Evolutionary conservation across 2,113 vertebrate genomes (phyloP), one percentile per base, ranked within the genome.

Genomic region (Lutjanus erythropterus): DNA sequence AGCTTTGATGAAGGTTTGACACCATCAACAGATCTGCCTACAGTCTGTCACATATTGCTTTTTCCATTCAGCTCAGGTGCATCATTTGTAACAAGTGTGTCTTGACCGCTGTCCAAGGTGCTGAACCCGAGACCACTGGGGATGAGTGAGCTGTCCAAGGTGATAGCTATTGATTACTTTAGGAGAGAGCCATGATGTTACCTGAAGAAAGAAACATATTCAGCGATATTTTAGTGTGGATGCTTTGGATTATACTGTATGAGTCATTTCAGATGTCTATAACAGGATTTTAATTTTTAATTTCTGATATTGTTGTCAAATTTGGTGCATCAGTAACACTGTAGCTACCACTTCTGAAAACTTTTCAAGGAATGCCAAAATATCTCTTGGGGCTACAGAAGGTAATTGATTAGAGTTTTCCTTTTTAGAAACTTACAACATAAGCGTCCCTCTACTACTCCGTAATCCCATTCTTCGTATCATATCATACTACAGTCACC

Each of bases 101-200:
- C 66, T n/a, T 29, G 9, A 12, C 68, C 29, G 62, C 82, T 89
- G 76, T 87, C 85, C 85, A 80, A 64, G 82, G 85, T 89, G 72
- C 88, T 89, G 85, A 89, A 65, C 35, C 44, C 4, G 65, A 62
- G 71, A 75, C 75, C 82, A 75, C 70, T 29, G 12, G 52, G 69
- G 44, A 62, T 1, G 31, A 1, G 6, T 66, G 58, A 50, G 58
- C 65, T 42, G 52, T 67, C 47, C 3, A 29, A 78, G 41, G 37
- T 52, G 27, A 76, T 2, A 3, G 23, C 52, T 46, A 44, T 47
- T 49, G 23, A 9, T 67, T 39, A 0, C 14, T 7, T 37, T 2
- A 18, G 23, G 61, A 16, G 8, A 58, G 15, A 46, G 12, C 27
- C 56, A 55, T 3, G 9, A n/a, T 6, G 2, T 55, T 15, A 33